phyloP scores from a whole-genome alignment of 2,113 vertebrate genomes.

The Callospermophilus lateralis region DNA sequence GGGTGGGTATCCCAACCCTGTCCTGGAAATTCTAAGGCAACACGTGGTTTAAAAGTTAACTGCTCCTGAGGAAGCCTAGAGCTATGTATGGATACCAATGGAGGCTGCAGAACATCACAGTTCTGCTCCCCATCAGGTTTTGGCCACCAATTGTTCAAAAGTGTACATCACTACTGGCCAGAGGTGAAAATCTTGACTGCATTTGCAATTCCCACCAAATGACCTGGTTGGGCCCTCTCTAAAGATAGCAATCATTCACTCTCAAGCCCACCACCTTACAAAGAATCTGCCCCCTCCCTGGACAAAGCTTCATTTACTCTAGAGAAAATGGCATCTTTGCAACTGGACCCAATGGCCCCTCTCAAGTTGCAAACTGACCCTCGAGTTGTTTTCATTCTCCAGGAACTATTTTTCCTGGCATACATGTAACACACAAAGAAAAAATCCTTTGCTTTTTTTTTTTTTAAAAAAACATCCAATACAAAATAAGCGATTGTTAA shows the following conservation, averaged over 20 bases:
- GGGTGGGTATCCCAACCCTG: neutral
- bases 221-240: neutral
- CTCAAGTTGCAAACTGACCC: conserved; percentile 80
- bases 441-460: conserved; percentile 69
- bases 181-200: neutral
- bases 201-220: neutral
- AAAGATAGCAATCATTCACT: neutral
- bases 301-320: neutral
- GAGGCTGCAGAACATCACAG: neutral
- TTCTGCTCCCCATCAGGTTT: conserved; percentile 22
- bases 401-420: conserved; percentile 83
- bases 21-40: neutral
- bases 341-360: conserved; percentile 28
- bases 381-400: conserved; percentile 78
- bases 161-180: neutral
- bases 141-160: neutral
- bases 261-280: neutral
- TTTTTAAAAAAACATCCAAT: conserved; percentile 76
- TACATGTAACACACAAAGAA: conserved; percentile 70
- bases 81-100: neutral
- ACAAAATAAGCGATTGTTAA: conserved; percentile 81
- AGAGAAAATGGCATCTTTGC: conserved; percentile 63
- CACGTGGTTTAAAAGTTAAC: neutral
- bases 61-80: neutral
- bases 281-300: neutral